These are phyloP conservation scores for Scaptomyza graminum DNA, from an alignment of 1,140 invertebrate species.

Conservation along the genomic window DNA sequence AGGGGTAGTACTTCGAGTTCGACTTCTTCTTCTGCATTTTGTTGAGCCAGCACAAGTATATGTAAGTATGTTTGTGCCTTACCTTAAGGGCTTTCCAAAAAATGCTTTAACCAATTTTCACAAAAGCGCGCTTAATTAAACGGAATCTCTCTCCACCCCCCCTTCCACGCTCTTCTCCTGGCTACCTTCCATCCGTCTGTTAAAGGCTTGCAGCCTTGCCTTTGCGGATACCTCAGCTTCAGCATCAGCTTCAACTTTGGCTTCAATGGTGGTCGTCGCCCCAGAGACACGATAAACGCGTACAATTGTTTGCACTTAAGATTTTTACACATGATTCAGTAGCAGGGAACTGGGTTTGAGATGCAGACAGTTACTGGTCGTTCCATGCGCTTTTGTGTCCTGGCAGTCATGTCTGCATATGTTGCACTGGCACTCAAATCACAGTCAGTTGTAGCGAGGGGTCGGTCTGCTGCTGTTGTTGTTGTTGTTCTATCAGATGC, in stretches of 20 bases:
- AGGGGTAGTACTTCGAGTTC: conserved; percentile 19
- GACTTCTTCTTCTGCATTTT: too few species aligned
- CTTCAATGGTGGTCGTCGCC: conserved; percentile 83
- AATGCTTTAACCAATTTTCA: conserved; percentile 78
- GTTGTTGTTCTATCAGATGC: conserved; percentile 79
- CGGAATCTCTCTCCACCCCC: conserved; percentile 59
- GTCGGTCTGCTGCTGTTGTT: conserved; percentile 3
- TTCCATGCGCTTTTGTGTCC: conserved; percentile 51
- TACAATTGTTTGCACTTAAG: conserved; percentile 84
- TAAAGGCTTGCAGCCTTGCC: not conserved
- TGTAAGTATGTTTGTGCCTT: conserved; percentile 21
- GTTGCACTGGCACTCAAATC: conserved; percentile 77
- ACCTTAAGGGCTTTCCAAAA: conserved; percentile 78
- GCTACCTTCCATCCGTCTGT: conserved; percentile 33
- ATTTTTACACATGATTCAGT: conserved; percentile 84
- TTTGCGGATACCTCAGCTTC: conserved; percentile 19
- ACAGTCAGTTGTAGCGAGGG: conserved; percentile 24
- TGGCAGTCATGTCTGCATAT: conserved; percentile 79
- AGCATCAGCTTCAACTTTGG: conserved; percentile 32
- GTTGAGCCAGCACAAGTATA: not conserved
- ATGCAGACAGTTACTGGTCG: conserved; percentile 26
- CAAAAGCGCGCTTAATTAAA: conserved; percentile 76
- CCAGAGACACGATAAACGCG: conserved; percentile 81
- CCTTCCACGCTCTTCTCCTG: not conserved
- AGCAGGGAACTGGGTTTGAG: conserved; percentile 58